Evolutionary conservation across 2,888 invertebrate species (phyloP).

Genomic region (Brenthis ino): DNA sequence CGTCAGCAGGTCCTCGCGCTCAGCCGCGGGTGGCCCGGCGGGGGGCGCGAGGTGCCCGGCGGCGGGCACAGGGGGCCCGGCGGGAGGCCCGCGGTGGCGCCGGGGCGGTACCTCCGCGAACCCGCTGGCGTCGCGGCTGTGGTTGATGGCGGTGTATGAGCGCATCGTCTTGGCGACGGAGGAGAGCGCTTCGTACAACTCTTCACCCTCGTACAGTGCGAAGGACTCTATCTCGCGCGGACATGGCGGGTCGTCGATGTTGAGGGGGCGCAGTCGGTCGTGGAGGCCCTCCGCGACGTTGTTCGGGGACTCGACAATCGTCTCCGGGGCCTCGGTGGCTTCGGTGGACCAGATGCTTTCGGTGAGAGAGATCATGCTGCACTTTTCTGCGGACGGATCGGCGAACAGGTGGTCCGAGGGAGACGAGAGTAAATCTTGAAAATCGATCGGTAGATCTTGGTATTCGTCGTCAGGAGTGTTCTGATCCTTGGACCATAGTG

Average conservation of each 20-base stretch:
- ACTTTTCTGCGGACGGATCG: constrained; percentile 67
- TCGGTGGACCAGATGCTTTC: constrained; percentile 66
- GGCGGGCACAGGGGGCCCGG: constrained; percentile 50
- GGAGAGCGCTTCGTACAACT: constrained; percentile 67
- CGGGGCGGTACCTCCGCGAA: constrained; percentile 83
- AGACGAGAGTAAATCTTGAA: constrained; percentile 82
- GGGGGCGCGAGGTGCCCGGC: constrained; percentile 55
- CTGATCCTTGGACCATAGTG: constrained; percentile 84
- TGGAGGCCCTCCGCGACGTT: constrained; percentile 56
- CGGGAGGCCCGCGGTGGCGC: constrained; percentile 57
- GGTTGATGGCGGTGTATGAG: constrained; percentile 83
- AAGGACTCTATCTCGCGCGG: constrained; percentile 57
- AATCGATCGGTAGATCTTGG: constrained; percentile 84
- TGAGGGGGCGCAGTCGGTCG: constrained; percentile 59
- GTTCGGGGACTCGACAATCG: constrained; percentile 47
- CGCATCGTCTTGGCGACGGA: constrained; percentile 68
- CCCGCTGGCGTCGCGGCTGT: constrained; percentile 83
- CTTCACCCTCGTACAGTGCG: constrained; percentile 65
- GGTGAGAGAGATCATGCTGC: constrained; percentile 59
- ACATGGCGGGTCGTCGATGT: constrained; percentile 50
- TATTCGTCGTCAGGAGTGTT: constrained; percentile 80
- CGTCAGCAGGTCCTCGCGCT: constrained; percentile 88
- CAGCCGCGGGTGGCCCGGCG: constrained; percentile 67
- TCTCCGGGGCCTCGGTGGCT: constrained; percentile 42
- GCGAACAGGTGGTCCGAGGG: constrained; percentile 77